Conservation (phyloP, 2,113 vertebrate genomes). For the Guaruba guarouba region DNA sequence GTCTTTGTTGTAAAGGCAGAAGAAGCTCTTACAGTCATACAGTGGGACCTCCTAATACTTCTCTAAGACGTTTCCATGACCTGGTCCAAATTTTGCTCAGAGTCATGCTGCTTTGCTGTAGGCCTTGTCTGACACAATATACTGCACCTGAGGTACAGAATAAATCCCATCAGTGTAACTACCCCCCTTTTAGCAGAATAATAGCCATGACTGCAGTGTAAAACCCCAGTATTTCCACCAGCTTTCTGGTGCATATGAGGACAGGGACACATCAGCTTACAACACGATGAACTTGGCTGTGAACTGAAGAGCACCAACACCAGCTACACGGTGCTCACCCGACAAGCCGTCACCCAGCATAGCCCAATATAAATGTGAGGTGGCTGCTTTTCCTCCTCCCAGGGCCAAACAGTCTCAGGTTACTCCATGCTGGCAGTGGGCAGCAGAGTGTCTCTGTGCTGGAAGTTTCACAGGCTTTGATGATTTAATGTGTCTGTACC, state of each 20-base stretch:
- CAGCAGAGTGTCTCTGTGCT: background rate
- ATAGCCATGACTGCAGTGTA: background rate
- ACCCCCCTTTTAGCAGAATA: background rate
- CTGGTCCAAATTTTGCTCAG: background rate
- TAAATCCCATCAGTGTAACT: background rate
- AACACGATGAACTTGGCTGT: background rate
- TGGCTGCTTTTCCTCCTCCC: background rate
- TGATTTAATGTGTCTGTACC: conserved; percentile 48
- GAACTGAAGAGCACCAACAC: background rate
- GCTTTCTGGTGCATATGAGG: background rate
- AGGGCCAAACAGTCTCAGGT: background rate
- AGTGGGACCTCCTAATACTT: background rate
- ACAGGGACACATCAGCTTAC: background rate
- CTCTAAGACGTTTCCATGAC: background rate
- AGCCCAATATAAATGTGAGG: background rate
- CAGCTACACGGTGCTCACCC: background rate
- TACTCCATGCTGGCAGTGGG: background rate
- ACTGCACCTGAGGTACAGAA: background rate
- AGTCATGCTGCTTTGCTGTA: background rate
- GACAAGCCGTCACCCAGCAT: background rate
- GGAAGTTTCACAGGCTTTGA: conserved; percentile 26
- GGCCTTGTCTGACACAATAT: background rate
- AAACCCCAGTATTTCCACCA: background rate
- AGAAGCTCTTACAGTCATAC: background rate
- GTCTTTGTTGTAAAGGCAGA: background rate